Conservation (phyloP, 37 sponge, comb jelly and placozoan genomes). For the Crambe crambe region DNA sequence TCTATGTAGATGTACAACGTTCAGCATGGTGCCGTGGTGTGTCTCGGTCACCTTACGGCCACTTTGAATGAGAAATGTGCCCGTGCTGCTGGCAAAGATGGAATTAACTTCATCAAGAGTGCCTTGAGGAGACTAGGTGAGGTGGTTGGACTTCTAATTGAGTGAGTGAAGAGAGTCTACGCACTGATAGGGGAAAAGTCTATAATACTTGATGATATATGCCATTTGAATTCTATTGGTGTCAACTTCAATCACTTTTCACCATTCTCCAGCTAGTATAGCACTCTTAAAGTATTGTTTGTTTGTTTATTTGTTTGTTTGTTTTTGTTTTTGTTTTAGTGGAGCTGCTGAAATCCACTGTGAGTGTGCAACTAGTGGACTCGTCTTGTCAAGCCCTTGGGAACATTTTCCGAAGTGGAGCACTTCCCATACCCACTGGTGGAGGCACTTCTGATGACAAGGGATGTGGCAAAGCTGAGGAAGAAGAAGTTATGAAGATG, state of each 20-base stretch:
- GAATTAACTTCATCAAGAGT: neutral
- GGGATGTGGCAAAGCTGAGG: neutral
- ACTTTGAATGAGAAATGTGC: neutral
- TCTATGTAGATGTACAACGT: slow-evolving; percentile 24
- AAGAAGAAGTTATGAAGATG: neutral
- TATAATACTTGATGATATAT: no score
- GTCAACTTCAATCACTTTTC: no score
- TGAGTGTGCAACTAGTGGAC: neutral
- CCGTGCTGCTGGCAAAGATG: neutral
- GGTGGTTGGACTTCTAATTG: no score
- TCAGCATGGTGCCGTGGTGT: slow-evolving; percentile 58
- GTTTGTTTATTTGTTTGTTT: no score
- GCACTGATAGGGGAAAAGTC: no score
- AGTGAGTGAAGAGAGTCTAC: no score
- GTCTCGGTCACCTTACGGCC: slow-evolving; percentile 42
- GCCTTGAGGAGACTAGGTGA: slow-evolving; percentile 30
- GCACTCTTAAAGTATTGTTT: no score
- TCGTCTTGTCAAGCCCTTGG: slow-evolving; percentile 59
- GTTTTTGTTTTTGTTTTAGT: no score
- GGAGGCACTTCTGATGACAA: neutral
- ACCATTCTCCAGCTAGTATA: no score
- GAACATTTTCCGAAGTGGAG: slow-evolving; percentile 32
- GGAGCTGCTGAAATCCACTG: neutral
- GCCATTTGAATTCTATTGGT: no score
- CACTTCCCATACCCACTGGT: slow-evolving; percentile 51